Conservation (phyloP, 2,113 vertebrate species). For the Raja brachyura region DNA sequence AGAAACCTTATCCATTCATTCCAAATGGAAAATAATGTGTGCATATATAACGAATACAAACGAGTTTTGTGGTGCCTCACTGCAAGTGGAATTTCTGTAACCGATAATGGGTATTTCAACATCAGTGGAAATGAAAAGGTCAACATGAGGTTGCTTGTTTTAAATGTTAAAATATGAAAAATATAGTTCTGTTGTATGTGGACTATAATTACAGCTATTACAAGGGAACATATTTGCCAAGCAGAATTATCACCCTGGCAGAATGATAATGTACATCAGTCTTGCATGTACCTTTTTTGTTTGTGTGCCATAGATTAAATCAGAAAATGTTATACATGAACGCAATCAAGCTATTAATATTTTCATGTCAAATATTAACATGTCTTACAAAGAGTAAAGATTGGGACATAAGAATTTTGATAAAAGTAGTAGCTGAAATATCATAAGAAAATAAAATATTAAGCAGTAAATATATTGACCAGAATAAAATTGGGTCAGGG, state of each 20-base stretch:
- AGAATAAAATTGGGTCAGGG: too few species aligned
- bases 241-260: background rate
- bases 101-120: background rate
- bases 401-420: too few species aligned
- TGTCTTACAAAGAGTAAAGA: too few species aligned
- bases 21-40: background rate
- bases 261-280: background rate
- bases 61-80: background rate
- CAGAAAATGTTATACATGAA: too few species aligned
- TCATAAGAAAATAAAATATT: too few species aligned
- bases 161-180: background rate
- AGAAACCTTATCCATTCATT: background rate
- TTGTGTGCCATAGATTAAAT: too few species aligned
- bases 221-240: background rate
- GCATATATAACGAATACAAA: background rate
- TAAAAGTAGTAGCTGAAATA: too few species aligned
- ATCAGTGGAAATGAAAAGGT: background rate
- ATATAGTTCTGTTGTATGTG: background rate
- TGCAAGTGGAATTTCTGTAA: background rate
- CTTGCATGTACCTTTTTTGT: background rate
- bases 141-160: background rate
- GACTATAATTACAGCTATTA: background rate
- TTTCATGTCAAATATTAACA: too few species aligned
- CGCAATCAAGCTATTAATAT: too few species aligned
- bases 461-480: too few species aligned